Evolutionary conservation across 2,888 invertebrate species (phyloP).

Genomic region (Euzophera pinguis): DNA sequence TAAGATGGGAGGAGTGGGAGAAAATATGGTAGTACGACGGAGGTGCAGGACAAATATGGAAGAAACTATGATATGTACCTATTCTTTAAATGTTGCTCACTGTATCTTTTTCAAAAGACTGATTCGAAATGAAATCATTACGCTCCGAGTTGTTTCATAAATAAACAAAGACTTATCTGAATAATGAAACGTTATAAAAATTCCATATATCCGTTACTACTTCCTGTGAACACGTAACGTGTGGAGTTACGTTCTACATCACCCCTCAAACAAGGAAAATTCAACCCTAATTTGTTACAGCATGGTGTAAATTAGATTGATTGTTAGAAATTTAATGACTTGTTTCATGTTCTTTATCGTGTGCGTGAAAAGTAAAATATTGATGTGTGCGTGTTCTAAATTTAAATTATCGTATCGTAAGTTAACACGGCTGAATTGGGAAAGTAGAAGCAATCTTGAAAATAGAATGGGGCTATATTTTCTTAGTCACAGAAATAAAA

Average conservation of each 20-base stretch:
- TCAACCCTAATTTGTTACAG: slow-evolving; percentile 20
- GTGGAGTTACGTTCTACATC: slow-evolving; percentile 38
- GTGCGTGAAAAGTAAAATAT: slow-evolving; percentile 24
- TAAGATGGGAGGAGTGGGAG: too few species aligned
- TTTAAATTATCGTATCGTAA: slow-evolving; percentile 32
- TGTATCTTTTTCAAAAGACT: too few species aligned
- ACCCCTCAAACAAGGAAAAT: slow-evolving; percentile 20
- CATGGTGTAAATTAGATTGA: slow-evolving; percentile 28
- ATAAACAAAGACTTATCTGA: slow-evolving; percentile 53
- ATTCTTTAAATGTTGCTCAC: too few species aligned
- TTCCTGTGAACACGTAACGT: slow-evolving; percentile 52
- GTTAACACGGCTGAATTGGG: slow-evolving; percentile 17
- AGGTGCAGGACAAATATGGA: too few species aligned
- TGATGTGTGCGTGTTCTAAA: slow-evolving; percentile 38
- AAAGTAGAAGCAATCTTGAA: slow-evolving; percentile 25
- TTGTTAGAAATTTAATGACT: slow-evolving; percentile 29
- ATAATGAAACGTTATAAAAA: slow-evolving; percentile 69
- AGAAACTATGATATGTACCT: too few species aligned
- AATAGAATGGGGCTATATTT: slow-evolving; percentile 20
- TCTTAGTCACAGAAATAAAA: too few species aligned
- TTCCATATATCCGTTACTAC: slow-evolving; percentile 56
- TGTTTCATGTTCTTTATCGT: slow-evolving; percentile 30
- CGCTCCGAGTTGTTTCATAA: slow-evolving; percentile 34
- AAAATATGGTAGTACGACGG: too few species aligned
- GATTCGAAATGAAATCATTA: neutral